Base-by-base conservation (phyloP, 1,140 invertebrate genomes). In the Akabosia matsudoensis region DNA sequence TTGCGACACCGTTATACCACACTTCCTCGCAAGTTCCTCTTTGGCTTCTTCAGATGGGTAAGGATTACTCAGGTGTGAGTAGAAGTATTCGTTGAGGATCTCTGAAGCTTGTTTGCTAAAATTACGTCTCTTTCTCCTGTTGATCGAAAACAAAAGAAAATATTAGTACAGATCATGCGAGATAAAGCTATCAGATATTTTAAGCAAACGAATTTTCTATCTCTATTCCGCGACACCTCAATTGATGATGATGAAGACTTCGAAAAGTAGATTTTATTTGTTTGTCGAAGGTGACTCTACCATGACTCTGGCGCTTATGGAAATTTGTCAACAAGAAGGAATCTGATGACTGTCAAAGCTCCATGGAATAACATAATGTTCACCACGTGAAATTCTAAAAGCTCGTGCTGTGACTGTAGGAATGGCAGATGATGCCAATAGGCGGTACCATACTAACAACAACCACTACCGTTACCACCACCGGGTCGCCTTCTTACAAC, bases 51-150 rank as follows among this genome's bases (percentile, higher is more conserved):
- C 98, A 83, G 94, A 97, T 74, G 98, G 98, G 88, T 99, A 99
- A 24, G 98, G 98, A 89, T 99, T 99, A 85, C 94, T 96, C 80
- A 99, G 89, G 87, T 99, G 97, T 79, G 97, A 98, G 87, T 99
- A 99, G 87, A 99, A 99, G 87, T 99, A 99, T 87, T 99, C 97
- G 86, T 99, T 99, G 81, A 99, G 89, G 82, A 99, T 97, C 89
- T 99, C 98, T 14, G 97, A 99, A 26, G 98, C 97, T 86, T 99
- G 97, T 89, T 99, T 99, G 89, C 96, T 98, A 87, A 99, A 99
- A 87, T 99, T 99, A 82, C 98, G 91, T 82, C 98, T 91, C 86
- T 99, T 99, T 83, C 98, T 91, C 86, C 98, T 96, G 83, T 34
- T 84, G 75, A 83, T 83, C 81, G 81, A 74, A 77, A 74, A 28